Conservation (phyloP, 2,888 invertebrate species). For the Melanophora roralis region DNA sequence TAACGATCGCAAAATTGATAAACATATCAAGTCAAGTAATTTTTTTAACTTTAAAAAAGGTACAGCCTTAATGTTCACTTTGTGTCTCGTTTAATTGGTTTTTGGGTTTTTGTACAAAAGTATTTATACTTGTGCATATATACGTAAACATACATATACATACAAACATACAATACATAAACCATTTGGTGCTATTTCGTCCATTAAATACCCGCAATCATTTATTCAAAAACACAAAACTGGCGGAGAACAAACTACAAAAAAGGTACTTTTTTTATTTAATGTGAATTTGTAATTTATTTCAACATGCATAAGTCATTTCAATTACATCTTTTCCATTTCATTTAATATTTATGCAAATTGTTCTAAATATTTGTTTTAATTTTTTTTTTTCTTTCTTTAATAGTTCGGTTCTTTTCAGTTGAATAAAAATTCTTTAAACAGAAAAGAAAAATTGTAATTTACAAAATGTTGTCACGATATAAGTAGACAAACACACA, state of each 20-base stretch:
- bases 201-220: neutral
- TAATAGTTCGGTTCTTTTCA: neutral
- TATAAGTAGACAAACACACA: no score
- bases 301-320: constrained; percentile 39
- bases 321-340: constrained; percentile 50
- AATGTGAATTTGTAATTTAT: neutral
- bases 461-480: constrained; percentile 34
- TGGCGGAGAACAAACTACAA: neutral
- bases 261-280: constrained; percentile 23
- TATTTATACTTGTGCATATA: no score
- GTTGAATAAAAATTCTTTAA: neutral
- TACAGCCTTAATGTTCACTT: no score
- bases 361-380: constrained; percentile 16
- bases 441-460: constrained; percentile 1
- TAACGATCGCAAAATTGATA: no score
- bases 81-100: no score
- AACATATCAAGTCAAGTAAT: no score
- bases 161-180: neutral
- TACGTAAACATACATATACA: no score
- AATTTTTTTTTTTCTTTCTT: constrained; percentile 2
- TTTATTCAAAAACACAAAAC: constrained; percentile 8
- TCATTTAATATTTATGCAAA: constrained; percentile 52
- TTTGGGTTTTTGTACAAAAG: no score
- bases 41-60: no score
- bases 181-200: neutral